Conservation (phyloP, 2,113 vertebrate species). For the Sorex fumeus region DNA sequence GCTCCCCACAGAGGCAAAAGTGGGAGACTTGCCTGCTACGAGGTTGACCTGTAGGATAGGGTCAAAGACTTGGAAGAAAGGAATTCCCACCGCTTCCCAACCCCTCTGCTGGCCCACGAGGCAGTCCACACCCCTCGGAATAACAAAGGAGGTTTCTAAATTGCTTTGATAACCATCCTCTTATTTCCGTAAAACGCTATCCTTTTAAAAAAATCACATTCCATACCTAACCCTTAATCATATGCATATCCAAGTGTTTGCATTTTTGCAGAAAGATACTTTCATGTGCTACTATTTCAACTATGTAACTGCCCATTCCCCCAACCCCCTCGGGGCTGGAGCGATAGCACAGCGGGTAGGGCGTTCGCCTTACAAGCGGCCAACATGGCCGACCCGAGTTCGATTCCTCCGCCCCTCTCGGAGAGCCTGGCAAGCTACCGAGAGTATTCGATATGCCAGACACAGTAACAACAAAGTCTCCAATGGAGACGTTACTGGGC, state of each 20-base stretch:
- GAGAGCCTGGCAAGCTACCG: too few species aligned
- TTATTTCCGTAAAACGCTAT: background rate
- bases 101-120: fast-evolving
- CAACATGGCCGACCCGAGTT: too few species aligned
- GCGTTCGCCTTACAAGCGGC: too few species aligned
- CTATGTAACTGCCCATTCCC: background rate
- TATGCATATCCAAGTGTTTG: background rate
- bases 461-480: too few species aligned
- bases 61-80: conserved; percentile 35
- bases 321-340: too few species aligned
- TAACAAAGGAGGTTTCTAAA: background rate
- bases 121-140: background rate
- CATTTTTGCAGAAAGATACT: background rate
- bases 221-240: background rate
- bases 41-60: background rate
- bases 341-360: too few species aligned
- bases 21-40: background rate
- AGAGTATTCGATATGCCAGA: too few species aligned
- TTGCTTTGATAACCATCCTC: background rate
- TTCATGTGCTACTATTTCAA: background rate
- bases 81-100: background rate
- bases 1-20: background rate
- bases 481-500: too few species aligned
- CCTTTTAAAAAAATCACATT: background rate
- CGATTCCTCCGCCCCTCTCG: too few species aligned